These are phyloP conservation scores for Hetaerina americana DNA, from an alignment of 1,140 invertebrate species.

Conservation along the genomic window DNA sequence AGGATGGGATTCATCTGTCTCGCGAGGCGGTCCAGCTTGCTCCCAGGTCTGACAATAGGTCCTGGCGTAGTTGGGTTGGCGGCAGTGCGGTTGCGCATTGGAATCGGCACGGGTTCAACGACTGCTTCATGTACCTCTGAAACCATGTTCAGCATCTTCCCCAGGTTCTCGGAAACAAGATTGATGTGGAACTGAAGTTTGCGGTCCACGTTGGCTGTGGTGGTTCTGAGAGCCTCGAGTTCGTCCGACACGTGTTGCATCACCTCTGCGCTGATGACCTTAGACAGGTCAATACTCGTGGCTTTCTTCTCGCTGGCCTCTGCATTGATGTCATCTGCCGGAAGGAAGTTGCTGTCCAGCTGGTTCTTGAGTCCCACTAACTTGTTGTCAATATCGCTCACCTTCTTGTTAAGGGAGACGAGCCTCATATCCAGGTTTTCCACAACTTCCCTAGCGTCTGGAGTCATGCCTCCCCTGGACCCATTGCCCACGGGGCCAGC, in stretches of 20 bases:
- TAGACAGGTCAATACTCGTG: constrained; percentile 64
- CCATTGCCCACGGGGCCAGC: constrained; percentile 14
- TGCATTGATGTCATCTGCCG: constrained; percentile 63
- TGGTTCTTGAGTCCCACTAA: constrained; percentile 63
- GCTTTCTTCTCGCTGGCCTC: constrained; percentile 75
- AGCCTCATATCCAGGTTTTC: constrained; percentile 45
- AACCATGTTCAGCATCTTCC: constrained; percentile 58
- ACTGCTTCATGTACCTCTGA: constrained; percentile 66
- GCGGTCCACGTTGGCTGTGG: constrained; percentile 62
- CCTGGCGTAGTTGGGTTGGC: constrained; percentile 35
- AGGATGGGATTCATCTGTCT: constrained; percentile 68
- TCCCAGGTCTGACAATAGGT: constrained; percentile 39
- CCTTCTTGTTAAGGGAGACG: constrained; percentile 60
- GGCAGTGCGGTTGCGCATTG: constrained; percentile 26
- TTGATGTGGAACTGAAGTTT: constrained; percentile 75
- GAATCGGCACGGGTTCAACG: constrained; percentile 38
- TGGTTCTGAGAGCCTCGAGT: constrained; percentile 55
- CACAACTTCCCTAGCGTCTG: constrained; percentile 17
- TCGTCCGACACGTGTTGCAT: constrained; percentile 60
- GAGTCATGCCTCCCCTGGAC: constrained; percentile 22
- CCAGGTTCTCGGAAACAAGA: constrained; percentile 63
- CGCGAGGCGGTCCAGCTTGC: constrained; percentile 62
- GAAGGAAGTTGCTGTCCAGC: constrained; percentile 64
- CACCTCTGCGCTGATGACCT: constrained; percentile 59
- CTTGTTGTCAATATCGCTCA: constrained; percentile 66